These are phyloP conservation scores for Lindbergichthys nudifrons DNA, from an alignment of 2,797 vertebrate genomes.

Conservation along the genomic window DNA sequence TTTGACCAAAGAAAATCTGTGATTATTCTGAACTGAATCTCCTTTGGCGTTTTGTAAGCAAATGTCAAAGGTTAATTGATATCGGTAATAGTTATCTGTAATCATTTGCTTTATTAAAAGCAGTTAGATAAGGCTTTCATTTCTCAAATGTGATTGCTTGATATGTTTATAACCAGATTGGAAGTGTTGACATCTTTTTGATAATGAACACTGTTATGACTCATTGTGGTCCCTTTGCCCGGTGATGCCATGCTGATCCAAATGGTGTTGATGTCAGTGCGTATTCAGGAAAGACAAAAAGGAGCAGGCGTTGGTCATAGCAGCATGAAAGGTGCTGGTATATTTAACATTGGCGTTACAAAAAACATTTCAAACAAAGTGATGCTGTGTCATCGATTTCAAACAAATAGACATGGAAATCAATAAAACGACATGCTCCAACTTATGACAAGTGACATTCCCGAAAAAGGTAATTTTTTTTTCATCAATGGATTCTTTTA, in stretches of 20 bases:
- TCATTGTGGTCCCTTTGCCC: background rate
- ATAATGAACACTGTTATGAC: background rate
- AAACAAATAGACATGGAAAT: slow-evolving; percentile 81
- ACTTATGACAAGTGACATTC: slow-evolving; percentile 82
- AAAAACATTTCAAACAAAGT: slow-evolving; percentile 86
- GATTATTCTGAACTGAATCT: background rate
- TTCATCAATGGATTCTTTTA: slow-evolving; percentile 85
- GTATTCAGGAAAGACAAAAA: slow-evolving; percentile 70
- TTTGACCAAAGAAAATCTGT: background rate
- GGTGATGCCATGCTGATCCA: background rate
- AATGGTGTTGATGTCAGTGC: slow-evolving; percentile 39
- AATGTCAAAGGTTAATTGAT: background rate
- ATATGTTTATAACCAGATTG: background rate
- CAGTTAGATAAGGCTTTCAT: background rate
- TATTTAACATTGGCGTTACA: slow-evolving; percentile 86
- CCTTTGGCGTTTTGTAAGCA: background rate
- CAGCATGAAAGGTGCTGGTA: slow-evolving; percentile 85
- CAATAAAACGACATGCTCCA: slow-evolving; percentile 78
- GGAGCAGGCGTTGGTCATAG: slow-evolving; percentile 74
- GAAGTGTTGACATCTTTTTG: background rate
- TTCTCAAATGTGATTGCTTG: background rate
- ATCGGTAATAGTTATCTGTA: background rate
- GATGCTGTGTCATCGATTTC: slow-evolving; percentile 81
- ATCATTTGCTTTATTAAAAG: background rate
- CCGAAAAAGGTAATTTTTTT: slow-evolving; percentile 80